Base-by-base conservation (phyloP, 2,888 invertebrate genomes). In the Hypselothyrea guttata region DNA sequence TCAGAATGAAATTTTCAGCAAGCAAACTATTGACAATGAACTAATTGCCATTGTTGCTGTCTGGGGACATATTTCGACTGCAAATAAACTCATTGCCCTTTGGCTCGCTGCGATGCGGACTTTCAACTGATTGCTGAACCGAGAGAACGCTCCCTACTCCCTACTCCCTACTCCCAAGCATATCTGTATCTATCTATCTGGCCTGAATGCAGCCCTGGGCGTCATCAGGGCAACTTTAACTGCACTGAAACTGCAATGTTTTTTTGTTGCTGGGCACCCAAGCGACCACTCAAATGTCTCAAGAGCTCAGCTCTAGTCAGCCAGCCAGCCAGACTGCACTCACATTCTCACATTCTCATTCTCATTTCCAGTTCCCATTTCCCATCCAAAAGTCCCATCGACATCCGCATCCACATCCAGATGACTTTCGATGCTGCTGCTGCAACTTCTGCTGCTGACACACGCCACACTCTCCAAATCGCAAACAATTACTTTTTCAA, bases 401-500 rank as follows among this genome's bases (percentile, higher is more conserved):
- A 13, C 34, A 52, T 44, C 56, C 46, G 12, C 52, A 54, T 45
- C 41, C 63, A 9, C 70, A 48, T 44, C 47, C 71, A 35, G 34
- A 61, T 41, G 54, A 71, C 54, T 68, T 54, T 54, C 56, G 54
- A 76, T 58, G n/a, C 41, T 53, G 18, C 38, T 37, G 5, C 34
- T 51, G 31, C 49, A 42, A 35, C 54, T 58, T 35, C 55, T 55
- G 60, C 16, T 57, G 52, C 75, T 64, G 62, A 56, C 78, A 65
- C 49, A 83, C 52, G 47, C 76, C 77, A 62, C 82, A 73, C 86
- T 84, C 86, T 78, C 48, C 71, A 78, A 81, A 81, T 86, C 86
- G 86, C 86, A 81, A 86, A 81, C 86, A 81, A 81, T 81, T 81
- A 86, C 86, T 82, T 86, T 86, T 75, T 81, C 60, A 82, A 86